Conservation (phyloP, 2,888 invertebrate species). For the Sussaba pulchella region DNA sequence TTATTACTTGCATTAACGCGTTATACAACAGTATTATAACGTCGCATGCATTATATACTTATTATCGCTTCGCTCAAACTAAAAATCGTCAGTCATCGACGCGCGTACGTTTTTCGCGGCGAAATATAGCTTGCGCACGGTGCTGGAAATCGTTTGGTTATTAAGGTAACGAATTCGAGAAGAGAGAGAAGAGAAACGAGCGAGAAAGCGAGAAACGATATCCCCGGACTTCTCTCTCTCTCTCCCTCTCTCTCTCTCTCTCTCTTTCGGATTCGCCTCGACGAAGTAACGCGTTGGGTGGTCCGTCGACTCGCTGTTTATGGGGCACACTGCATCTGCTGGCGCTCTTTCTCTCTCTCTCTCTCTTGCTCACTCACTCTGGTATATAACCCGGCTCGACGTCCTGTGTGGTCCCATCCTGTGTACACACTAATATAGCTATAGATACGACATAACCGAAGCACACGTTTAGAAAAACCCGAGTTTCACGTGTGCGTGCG, state of each 20-base stretch:
- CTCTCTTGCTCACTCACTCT: no score
- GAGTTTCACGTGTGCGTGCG: conserved; percentile 24
- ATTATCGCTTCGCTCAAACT: not conserved
- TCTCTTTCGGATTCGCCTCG: conserved; percentile 50
- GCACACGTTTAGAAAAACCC: conserved; percentile 13
- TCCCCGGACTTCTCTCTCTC: conserved; percentile 14
- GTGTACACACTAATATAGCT: conserved; percentile 46
- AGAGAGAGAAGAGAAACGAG: conserved; percentile 70
- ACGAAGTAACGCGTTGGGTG: conserved; percentile 80
- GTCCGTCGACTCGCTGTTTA: conserved; percentile 82
- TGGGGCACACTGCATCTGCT: conserved; percentile 82
- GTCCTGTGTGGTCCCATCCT: conserved; percentile 81
- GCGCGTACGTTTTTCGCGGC: conserved; percentile 29
- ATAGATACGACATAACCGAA: conserved; percentile 34
- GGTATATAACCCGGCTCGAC: conserved; percentile 76
- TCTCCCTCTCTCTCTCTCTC: not conserved
- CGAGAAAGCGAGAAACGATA: conserved; percentile 63
- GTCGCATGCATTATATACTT: conserved; percentile 33
- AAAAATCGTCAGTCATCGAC: conserved; percentile 9
- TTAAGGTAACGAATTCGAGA: conserved; percentile 80
- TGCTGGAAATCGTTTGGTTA: conserved; percentile 78
- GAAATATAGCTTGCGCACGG: no score
- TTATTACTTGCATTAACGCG: conserved; percentile 25
- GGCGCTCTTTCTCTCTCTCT: conserved; percentile 66
- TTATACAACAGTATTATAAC: conserved; percentile 45